phyloP scores from a whole-genome alignment of 2,888 invertebrate species.

The Cephus spinipes region DNA sequence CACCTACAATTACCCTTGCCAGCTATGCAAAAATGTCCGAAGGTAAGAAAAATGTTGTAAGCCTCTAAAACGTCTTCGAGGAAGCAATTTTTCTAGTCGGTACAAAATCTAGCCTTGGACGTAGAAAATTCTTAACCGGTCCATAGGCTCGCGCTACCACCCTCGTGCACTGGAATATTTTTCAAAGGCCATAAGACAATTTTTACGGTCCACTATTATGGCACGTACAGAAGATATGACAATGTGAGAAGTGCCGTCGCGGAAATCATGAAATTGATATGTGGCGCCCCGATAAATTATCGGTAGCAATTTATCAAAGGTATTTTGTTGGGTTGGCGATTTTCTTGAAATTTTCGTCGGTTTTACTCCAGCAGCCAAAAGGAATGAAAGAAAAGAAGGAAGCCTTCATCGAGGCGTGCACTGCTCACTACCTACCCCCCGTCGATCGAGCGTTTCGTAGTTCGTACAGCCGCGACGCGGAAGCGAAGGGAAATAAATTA shows the following conservation, averaged over 20 bases:
- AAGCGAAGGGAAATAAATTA: slow-evolving; percentile 64
- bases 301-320: slow-evolving; percentile 54
- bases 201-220: neutral
- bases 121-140: neutral
- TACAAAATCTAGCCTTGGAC: neutral
- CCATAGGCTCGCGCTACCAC: neutral
- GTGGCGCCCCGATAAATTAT: slow-evolving; percentile 47
- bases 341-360: slow-evolving; percentile 60
- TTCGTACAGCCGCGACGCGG: slow-evolving; percentile 59
- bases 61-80: neutral
- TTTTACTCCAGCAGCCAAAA: slow-evolving; percentile 24
- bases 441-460: slow-evolving; percentile 54
- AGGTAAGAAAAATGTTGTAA: neutral
- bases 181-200: neutral
- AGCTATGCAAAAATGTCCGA: neutral
- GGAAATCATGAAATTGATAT: slow-evolving; percentile 52
- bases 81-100: neutral
- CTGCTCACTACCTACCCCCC: slow-evolving; percentile 47
- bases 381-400: slow-evolving; percentile 31
- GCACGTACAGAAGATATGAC: neutral
- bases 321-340: slow-evolving; percentile 49
- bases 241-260: slow-evolving; percentile 18
- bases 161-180: neutral
- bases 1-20: neutral
- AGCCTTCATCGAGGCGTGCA: slow-evolving; percentile 43